Conservation (phyloP, 1,140 invertebrate genomes). For the Bombyx mori region ASM3026992v2 NC_085129.1:8626001-8626500, state of each 20-base stretch:
- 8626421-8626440: too few species aligned
- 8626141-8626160: too few species aligned
- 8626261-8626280: conserved; percentile 97
- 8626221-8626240: conserved; percentile 98
- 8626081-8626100: too few species aligned
- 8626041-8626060: too few species aligned
- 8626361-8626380: conserved; percentile 93
- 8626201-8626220: conserved; percentile 98
- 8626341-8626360: conserved; percentile 92
- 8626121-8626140: too few species aligned
- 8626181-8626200: conserved; percentile 90
- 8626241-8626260: conserved; percentile 97
- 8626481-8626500: too few species aligned
- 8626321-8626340: conserved; percentile 98
- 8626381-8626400: conserved; percentile 21
- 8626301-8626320: conserved; percentile 95
- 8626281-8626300: conserved; percentile 96
- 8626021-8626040: too few species aligned
- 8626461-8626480: too few species aligned
- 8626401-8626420: background rate
- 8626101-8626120: too few species aligned
- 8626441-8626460: too few species aligned
- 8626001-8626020: too few species aligned
- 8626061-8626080: too few species aligned
- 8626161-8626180: conserved; percentile 65